Percentiles rank a stretch among this genome's conserved stretches.
These are phyloP conservation scores for Microhierax caerulescens DNA, from an alignment of 2,797 vertebrate species.

Conservation along the genomic window DNA sequence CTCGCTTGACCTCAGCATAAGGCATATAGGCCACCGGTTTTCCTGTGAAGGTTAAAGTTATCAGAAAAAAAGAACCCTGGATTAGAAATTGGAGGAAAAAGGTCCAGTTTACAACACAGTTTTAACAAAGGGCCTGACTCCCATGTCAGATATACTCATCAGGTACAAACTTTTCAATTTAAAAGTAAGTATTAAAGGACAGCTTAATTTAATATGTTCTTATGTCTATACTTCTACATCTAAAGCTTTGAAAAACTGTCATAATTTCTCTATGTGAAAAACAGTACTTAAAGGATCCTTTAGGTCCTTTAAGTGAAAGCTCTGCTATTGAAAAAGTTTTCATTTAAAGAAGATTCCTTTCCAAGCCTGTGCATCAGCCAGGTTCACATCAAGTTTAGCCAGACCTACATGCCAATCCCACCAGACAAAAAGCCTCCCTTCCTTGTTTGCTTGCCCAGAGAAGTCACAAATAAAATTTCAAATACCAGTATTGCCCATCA, in stretches of 20 bases:
- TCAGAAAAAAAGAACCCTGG: constrained; percentile 29
- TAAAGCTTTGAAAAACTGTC: not conserved
- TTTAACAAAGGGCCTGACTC: not conserved
- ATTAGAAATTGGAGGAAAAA: constrained; percentile 44
- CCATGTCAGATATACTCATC: not conserved
- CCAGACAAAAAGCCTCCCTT: not conserved
- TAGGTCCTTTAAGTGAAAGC: not conserved
- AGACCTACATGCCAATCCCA: not conserved
- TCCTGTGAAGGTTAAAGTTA: constrained; percentile 76
- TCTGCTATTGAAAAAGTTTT: not conserved
- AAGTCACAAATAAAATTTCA: not conserved
- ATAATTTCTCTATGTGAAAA: not conserved
- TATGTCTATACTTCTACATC: not conserved
- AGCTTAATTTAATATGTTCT: not conserved
- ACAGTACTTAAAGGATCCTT: not conserved
- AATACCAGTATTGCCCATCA: not conserved
- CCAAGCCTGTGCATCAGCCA: not conserved
- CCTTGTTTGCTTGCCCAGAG: not conserved
- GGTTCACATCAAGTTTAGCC: not conserved
- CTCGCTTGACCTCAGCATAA: constrained; percentile 86
- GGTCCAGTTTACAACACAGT: not conserved
- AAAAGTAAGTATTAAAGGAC: not conserved
- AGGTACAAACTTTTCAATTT: not conserved
- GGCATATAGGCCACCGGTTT: constrained; percentile 87
- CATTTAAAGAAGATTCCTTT: not conserved